A percentile compares a stretch with the other conserved stretches of the same genome.
phyloP scores from a whole-genome alignment of 2,113 vertebrate species.

The Argyrosomus japonicus region DNA sequence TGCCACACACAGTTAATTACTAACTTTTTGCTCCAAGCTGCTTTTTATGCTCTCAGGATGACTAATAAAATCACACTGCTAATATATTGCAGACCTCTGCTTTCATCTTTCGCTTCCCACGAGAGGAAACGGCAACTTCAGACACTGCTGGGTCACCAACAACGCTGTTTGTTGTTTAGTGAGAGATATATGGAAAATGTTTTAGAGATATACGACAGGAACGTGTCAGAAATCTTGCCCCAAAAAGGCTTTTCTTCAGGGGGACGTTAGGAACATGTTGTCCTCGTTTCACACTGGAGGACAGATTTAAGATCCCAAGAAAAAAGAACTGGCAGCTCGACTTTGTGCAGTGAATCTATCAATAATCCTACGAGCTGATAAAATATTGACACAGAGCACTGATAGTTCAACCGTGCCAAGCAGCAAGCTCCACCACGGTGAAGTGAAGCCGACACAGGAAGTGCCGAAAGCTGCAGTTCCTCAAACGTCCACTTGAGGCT shows the following conservation, averaged over 20 bases:
- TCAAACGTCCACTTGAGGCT: no score
- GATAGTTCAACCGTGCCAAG: neutral
- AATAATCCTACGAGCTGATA: neutral
- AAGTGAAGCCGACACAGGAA: no score
- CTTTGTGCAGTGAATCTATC: neutral
- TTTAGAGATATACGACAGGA: conserved; percentile 26
- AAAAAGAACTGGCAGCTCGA: neutral
- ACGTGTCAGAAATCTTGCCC: conserved; percentile 7
- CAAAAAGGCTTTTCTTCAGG: conserved; percentile 11
- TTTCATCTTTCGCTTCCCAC: conserved; percentile 71
- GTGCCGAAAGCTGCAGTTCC: no score
- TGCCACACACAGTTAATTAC: conserved; percentile 16
- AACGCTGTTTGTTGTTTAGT: conserved; percentile 56
- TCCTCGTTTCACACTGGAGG: neutral
- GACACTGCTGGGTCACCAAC: conserved; percentile 35
- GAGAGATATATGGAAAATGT: conserved; percentile 48
- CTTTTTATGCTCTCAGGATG: conserved; percentile 32
- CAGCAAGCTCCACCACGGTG: no score
- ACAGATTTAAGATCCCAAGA: conserved; percentile 15
- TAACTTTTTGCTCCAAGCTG: conserved; percentile 25
- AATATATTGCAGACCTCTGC: conserved; percentile 4
- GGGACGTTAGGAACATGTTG: conserved; percentile 20
- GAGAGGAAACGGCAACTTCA: conserved; percentile 51
- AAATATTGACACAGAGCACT: neutral
- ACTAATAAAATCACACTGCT: conserved; percentile 41